Evolutionary conservation across 2,888 invertebrate species (phyloP).

Genomic region (Cyclophora punctaria): DNA sequence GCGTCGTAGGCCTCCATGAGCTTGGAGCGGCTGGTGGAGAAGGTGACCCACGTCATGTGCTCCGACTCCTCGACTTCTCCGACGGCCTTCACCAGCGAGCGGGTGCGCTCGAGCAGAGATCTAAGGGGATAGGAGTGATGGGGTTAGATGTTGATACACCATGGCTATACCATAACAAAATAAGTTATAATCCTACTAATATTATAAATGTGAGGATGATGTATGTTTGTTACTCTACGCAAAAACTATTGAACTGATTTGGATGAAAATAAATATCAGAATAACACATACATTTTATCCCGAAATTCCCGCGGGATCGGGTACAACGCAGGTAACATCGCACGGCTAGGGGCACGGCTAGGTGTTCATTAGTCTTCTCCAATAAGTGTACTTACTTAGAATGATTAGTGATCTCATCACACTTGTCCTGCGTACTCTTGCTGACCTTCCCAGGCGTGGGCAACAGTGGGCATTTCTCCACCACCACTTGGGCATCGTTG

Average conservation of each 20-base stretch:
- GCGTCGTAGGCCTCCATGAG: conserved; percentile 46
- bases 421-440: conserved; percentile 19
- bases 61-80: conserved; percentile 28
- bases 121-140: conserved; percentile 20
- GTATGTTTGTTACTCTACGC: too few relatives aligned
- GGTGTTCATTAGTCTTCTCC: too few relatives aligned
- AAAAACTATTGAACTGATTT: too few relatives aligned
- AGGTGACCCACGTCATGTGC: conserved; percentile 50
- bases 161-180: not conserved
- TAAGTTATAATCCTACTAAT: too few relatives aligned
- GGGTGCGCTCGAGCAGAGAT: conserved; percentile 34
- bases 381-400: conserved; percentile 27
- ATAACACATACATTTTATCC: too few relatives aligned
- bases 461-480: conserved; percentile 25
- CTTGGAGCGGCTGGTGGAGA: conserved; percentile 32
- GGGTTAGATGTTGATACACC: not conserved
- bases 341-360: too few relatives aligned
- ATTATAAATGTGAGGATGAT: too few relatives aligned
- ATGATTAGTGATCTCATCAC: conserved; percentile 33
- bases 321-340: too few relatives aligned
- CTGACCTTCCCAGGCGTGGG: conserved; percentile 20
- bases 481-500: conserved; percentile 12
- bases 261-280: too few relatives aligned
- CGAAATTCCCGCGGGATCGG: too few relatives aligned
- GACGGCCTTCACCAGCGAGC: conserved; percentile 44